These are phyloP conservation scores for Cirrhinus mrigala DNA, from an alignment of 2,797 vertebrate genomes.

Conservation along the genomic window DNA sequence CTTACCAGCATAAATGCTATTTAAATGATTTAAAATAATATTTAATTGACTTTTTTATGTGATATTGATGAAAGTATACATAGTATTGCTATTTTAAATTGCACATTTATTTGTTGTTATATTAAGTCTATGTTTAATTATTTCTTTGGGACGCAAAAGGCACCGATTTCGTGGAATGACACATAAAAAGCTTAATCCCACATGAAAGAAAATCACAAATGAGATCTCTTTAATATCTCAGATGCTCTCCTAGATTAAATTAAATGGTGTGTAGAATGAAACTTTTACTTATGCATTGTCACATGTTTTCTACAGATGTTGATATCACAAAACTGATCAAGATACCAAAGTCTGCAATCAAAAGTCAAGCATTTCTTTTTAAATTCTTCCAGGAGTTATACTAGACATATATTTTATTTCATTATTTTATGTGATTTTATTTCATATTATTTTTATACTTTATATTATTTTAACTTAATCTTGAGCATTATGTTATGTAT, in stretches of 20 bases:
- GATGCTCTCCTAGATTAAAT: neutral
- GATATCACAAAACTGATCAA: neutral
- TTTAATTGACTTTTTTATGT: too few species aligned
- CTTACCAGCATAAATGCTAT: too few species aligned
- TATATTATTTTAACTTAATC: neutral
- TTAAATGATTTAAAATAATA: too few species aligned
- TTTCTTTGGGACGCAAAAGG: too few species aligned
- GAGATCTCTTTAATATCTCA: neutral
- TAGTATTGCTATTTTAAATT: too few species aligned
- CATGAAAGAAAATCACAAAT: neutral
- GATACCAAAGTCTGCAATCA: too few species aligned
- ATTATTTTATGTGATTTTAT: neutral
- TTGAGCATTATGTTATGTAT: neutral
- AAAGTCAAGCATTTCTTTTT: too few species aligned
- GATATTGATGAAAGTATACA: too few species aligned
- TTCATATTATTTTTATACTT: neutral
- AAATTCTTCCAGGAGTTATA: neutral
- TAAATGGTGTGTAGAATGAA: neutral
- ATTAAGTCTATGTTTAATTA: too few species aligned
- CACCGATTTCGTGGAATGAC: too few species aligned
- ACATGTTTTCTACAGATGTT: neutral
- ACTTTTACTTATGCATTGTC: neutral
- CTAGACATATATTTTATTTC: neutral
- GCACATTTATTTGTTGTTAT: too few species aligned
- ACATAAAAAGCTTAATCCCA: neutral